Evolutionary conservation across 1,140 invertebrate genomes (phyloP), one percentile per base, ranked within the genome.

Genomic region (Heterodera carotae): DNA sequence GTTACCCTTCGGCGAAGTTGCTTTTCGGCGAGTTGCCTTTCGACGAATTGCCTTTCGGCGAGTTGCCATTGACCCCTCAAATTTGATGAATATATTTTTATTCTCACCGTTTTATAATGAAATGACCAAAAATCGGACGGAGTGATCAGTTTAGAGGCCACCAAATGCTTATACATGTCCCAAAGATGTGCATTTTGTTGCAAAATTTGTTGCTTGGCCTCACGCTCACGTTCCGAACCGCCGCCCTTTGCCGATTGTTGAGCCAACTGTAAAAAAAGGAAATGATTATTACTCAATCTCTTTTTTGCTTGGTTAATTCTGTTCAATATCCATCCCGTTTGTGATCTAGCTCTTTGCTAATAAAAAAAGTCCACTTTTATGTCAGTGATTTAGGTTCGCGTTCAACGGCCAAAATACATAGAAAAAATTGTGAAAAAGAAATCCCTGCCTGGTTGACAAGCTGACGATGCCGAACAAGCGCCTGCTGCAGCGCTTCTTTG

Each of bases 401-500:
- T n/a, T n/a, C n/a, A n/a, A n/a, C n/a, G n/a, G n/a, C n/a, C n/a
- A n/a, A n/a, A n/a, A n/a, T n/a, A n/a, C n/a, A n/a, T n/a, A 18
- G 27, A 69, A 22, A 3, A 7, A 69, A 31, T 27, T 53, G 4
- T 53, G 10, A 53, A 4, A 53, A 53, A 53, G 18, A 53, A 22
- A 56, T 22, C n/a, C n/a, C 15, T 56, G 48, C 96, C 86, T 93
- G 93, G 87, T 96, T 94, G 29, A 97, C 92, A 91, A 96, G 95
- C 83, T 92, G 90, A 86, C 95, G 94, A 88, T 98, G 98, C 88
- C 94, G 94, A n/a, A 95, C 94, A 80, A 99, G 89, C 43, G 98
- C 89, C 84, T 94, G 92, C 84, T 95, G 93, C 69, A 99, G 89
- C 69, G 94, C 89, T 84, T 96, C 94, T 89, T 98, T 99, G 0